Percentiles rank a stretch among this genome's conserved stretches.
phyloP scores from a whole-genome alignment of 2,797 vertebrate genomes.

The Clarias fuscus region DNA sequence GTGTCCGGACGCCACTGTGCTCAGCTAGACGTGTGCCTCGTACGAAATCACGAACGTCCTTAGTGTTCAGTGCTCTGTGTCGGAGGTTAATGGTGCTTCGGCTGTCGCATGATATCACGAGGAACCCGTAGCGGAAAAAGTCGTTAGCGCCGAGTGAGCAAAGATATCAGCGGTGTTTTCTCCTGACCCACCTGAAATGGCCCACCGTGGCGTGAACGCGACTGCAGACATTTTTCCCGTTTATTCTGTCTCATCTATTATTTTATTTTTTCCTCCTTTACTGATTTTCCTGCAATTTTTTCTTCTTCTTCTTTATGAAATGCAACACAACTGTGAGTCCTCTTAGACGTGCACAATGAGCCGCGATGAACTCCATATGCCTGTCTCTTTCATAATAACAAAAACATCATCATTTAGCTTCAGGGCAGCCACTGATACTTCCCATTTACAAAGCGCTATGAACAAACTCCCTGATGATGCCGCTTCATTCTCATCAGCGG shows the following conservation, averaged over 20 bases:
- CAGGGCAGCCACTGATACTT: slow-evolving; percentile 63
- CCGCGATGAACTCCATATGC: slow-evolving; percentile 57
- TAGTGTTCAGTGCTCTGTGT: slow-evolving; percentile 58
- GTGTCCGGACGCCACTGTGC: slow-evolving; percentile 45
- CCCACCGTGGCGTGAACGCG: slow-evolving; percentile 31
- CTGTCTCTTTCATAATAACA: slow-evolving; percentile 45
- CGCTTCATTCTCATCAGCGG: slow-evolving; percentile 39
- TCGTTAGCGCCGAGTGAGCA: slow-evolving; percentile 27
- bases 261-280: background rate
- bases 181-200: slow-evolving; percentile 48
- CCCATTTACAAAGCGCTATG: slow-evolving; percentile 69
- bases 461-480: slow-evolving; percentile 65
- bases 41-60: slow-evolving; percentile 61
- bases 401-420: slow-evolving; percentile 66
- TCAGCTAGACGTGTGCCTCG: slow-evolving; percentile 40
- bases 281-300: background rate
- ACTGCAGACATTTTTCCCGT: slow-evolving; percentile 12
- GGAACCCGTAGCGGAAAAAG: slow-evolving; percentile 43
- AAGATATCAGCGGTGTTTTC: slow-evolving; percentile 27
- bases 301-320: background rate
- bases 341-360: slow-evolving; percentile 52
- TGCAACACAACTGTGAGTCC: slow-evolving; percentile 27
- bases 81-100: slow-evolving; percentile 61
- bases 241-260: slow-evolving; percentile 10
- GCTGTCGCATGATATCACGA: slow-evolving; percentile 44